These are phyloP conservation scores for Stichodactyla mertensii DNA, from an alignment of 64 coral and sea anemone species.

Conservation along the genomic window DNA sequence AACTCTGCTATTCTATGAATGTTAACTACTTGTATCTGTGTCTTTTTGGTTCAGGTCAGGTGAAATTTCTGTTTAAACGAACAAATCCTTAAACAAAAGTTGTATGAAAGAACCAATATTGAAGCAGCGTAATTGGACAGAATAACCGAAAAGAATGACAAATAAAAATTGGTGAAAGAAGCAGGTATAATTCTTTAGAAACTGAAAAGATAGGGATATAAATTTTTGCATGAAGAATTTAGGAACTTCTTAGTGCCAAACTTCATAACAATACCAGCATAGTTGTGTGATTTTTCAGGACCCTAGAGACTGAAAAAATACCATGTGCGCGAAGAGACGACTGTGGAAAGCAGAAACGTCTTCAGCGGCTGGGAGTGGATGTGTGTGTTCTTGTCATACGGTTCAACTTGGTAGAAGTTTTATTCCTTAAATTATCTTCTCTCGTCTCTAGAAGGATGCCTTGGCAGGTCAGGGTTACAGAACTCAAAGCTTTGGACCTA, in stretches of 20 bases:
- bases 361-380: not conserved
- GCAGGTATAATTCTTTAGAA: not conserved
- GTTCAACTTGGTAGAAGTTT: not conserved
- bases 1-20: too few species aligned
- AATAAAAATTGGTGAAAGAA: not conserved
- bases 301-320: not conserved
- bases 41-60: too few species aligned
- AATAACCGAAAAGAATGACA: too few species aligned
- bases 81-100: too few species aligned
- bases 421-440: not conserved
- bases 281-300: not conserved
- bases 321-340: not conserved
- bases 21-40: too few species aligned
- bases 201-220: not conserved
- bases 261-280: not conserved
- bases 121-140: too few species aligned
- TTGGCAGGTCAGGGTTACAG: not conserved
- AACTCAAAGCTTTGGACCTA: constrained; percentile 1
- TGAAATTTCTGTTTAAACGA: too few species aligned
- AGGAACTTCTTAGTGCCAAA: not conserved
- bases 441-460: not conserved
- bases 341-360: not conserved
- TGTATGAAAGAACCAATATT: too few species aligned
- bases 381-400: not conserved
- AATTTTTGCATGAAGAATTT: not conserved